Evolutionary conservation across 2,888 invertebrate genomes (phyloP).

Genomic region (Panzeria rudis): DNA sequence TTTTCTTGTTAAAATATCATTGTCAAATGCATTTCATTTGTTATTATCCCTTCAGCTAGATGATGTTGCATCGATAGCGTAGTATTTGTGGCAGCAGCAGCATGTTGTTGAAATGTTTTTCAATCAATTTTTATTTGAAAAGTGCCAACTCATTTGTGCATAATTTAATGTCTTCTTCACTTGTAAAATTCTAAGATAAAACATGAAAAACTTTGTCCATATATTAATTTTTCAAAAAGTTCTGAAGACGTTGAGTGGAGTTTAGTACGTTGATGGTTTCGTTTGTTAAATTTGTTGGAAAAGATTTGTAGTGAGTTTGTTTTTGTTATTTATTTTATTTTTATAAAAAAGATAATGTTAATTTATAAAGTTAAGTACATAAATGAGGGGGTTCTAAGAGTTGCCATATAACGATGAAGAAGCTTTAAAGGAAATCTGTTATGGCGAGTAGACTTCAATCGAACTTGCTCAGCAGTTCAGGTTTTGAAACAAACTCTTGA

Average conservation of each 20-base stretch:
- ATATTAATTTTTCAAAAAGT: conserved; percentile 44
- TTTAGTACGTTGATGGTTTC: conserved; percentile 36
- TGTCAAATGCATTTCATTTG: conserved; percentile 70
- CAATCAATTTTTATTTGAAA: conserved; percentile 83
- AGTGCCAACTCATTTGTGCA: conserved; percentile 84
- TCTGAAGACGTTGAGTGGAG: conserved; percentile 24
- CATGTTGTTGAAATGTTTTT: conserved; percentile 80
- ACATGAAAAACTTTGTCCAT: conserved; percentile 66
- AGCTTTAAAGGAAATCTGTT: neutral
- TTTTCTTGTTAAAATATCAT: conserved; percentile 76
- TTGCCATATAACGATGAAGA: neutral
- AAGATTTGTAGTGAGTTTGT: conserved; percentile 41
- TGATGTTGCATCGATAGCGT: conserved; percentile 42
- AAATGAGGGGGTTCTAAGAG: conserved; percentile 27
- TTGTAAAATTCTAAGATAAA: conserved; percentile 69
- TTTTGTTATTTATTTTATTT: neutral
- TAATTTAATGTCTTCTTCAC: conserved; percentile 80
- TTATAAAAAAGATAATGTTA: conserved; percentile 11
- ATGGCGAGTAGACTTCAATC: too few species aligned
- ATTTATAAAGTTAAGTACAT: conserved; percentile 22
- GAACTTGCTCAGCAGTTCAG: too few species aligned
- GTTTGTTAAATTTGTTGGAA: conserved; percentile 62
- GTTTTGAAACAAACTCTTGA: too few species aligned
- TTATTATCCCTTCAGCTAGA: conserved; percentile 54
- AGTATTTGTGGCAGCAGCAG: conserved; percentile 62